A percentile compares a stretch with the other conserved stretches of the same genome.
Evolutionary conservation across 1,140 invertebrate species (phyloP).

Genomic region (honey bee (Apis mellifera)): Amel_HAv3.1 CM009931.2:18742501-18743000

Average conservation of each 20-base stretch:
- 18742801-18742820: constrained; percentile 1
- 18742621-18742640: no score
- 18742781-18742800: neutral
- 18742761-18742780: constrained; percentile 5
- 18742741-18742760: neutral
- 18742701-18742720: neutral
- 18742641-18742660: constrained; percentile 13
- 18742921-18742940: neutral
- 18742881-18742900: constrained; percentile 22
- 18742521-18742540: constrained; percentile 52
- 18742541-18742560: constrained; percentile 37
- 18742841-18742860: no score
- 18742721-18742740: constrained; percentile 23
- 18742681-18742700: constrained; percentile 8
- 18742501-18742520: constrained; percentile 60
- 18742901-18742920: constrained; percentile 29
- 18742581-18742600: neutral
- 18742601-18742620: no score
- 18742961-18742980: neutral
- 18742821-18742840: neutral
- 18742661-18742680: constrained; percentile 9
- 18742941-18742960: no score
- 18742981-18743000: constrained; percentile 18
- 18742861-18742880: constrained; percentile 1
- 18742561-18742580: neutral